Evolutionary conservation across 2,888 invertebrate species (phyloP).

Genomic region (Coleophora flavipennella): DNA sequence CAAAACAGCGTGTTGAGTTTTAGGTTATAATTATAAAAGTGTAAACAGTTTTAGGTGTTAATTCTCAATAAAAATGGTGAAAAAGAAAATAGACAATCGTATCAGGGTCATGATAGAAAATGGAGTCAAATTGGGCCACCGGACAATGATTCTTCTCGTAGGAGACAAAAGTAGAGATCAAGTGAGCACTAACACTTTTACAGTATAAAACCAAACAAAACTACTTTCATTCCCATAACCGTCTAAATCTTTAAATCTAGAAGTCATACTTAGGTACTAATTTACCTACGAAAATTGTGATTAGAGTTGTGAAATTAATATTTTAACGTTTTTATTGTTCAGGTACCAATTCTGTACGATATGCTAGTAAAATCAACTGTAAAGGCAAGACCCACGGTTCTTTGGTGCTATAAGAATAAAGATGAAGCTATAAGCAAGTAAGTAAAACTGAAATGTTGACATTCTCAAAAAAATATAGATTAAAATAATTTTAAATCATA

Average conservation of each 20-base stretch:
- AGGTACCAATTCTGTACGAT: constrained; percentile 97
- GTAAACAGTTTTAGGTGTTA: neutral
- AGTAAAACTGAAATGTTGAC: too few relatives aligned
- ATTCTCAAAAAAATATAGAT: too few relatives aligned
- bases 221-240: neutral
- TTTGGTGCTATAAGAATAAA: constrained; percentile 98
- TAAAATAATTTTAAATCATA: too few relatives aligned
- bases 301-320: too few relatives aligned
- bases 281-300: too few relatives aligned
- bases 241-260: neutral
- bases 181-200: constrained; percentile 57
- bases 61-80: constrained; percentile 76
- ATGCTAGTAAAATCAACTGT: constrained; percentile 96
- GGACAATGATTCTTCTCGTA: constrained; percentile 94
- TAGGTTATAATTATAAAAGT: constrained; percentile 27
- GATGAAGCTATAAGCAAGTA: constrained; percentile 91
- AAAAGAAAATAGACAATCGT: constrained; percentile 97
- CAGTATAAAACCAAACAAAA: too few relatives aligned
- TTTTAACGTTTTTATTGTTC: constrained; percentile 18
- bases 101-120: constrained; percentile 97
- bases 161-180: constrained; percentile 98
- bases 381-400: constrained; percentile 91
- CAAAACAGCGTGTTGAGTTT: constrained; percentile 15
- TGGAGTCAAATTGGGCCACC: constrained; percentile 91
- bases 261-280: too few relatives aligned